Evolutionary conservation across 2,888 invertebrate genomes (phyloP), one percentile per base, ranked within the genome.

Genomic region (Adelognathus sp.): DNA sequence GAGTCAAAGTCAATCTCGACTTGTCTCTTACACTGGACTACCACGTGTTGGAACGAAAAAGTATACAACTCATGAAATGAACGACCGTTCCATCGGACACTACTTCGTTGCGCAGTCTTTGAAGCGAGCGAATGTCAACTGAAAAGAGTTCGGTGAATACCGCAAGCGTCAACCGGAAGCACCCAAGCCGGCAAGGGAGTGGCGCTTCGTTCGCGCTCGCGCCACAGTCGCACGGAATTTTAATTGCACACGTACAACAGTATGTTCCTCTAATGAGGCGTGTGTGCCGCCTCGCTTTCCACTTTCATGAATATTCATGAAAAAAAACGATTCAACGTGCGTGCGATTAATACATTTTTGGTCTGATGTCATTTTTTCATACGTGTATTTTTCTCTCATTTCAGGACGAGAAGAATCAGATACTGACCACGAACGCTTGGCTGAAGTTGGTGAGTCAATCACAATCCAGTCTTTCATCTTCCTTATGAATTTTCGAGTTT

Each of bases 401-500:
- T 93, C 95, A 99, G 98, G 98, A 99, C 94, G 99, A 99, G 95
- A 99, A 98, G 95, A 98, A 98, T 94, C 98, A 98, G 95, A 98
- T 98, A 93, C 96, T 98, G 93, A 97, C 98, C 92, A 98, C 98
- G 93, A 98, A 98, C 94, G 97, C 98, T 93, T 98, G 98, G 98
- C 95, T 98, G 92, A 97, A 98, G 94, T 95, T 98, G 97, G 98
- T 98, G 95, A 97, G 98, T 97, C 94, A 94, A 93, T 90, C 90
- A 90, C 52, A 58, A 64, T 58, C 78, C 61, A 63, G 64, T 80
- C n/a, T 67, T 54, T 60, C 16, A 36, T 50, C n/a, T 41, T 36
- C 16, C 9, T n/a, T 24, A n/a, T 29, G 24, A 14, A 27, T 33
- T 33, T 27, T 24, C 4, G 33, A 27, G 9, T 16, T 2, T 2